A percentile compares a stretch with the other conserved stretches of the same genome.
phyloP scores from a whole-genome alignment of 1,140 invertebrate genomes.

The Babylonia areolata region DNA sequence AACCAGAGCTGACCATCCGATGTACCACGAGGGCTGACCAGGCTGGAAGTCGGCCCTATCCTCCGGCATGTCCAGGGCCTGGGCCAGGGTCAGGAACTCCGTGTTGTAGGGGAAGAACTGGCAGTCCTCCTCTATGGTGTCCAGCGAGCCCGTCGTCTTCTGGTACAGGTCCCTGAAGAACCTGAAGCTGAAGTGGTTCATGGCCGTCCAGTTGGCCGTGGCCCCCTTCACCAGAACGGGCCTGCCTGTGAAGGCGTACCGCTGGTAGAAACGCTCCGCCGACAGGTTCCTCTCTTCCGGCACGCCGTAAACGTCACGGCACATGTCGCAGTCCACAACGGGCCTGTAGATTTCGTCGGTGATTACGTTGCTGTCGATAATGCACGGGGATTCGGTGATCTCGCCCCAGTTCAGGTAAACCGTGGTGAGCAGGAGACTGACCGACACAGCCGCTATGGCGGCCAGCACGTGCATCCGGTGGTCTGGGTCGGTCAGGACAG shows the following conservation, averaged over 20 bases:
- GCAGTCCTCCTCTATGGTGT: slow-evolving; percentile 78
- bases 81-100: slow-evolving; percentile 84
- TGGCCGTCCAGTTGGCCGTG: slow-evolving; percentile 86
- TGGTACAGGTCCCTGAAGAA: slow-evolving; percentile 89
- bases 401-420: slow-evolving; percentile 6
- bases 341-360: slow-evolving; percentile 90
- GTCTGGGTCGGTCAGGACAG: not conserved
- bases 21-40: slow-evolving; percentile 88
- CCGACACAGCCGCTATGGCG: not conserved
- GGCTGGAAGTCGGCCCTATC: slow-evolving; percentile 81
- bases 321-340: slow-evolving; percentile 87
- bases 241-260: slow-evolving; percentile 83
- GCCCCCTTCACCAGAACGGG: slow-evolving; percentile 92
- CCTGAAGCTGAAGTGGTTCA: slow-evolving; percentile 83
- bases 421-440: slow-evolving; percentile 5
- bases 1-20: slow-evolving; percentile 86
- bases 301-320: slow-evolving; percentile 77
- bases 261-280: slow-evolving; percentile 79
- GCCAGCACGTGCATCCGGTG: slow-evolving; percentile 25
- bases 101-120: slow-evolving; percentile 96
- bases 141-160: slow-evolving; percentile 61
- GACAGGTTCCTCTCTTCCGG: slow-evolving; percentile 78
- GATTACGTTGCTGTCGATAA: slow-evolving; percentile 88
- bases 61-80: slow-evolving; percentile 84
- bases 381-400: slow-evolving; percentile 79